Evolutionary conservation across 2,797 vertebrate species (phyloP).

Genomic region (Amphiprion clarkii): DNA sequence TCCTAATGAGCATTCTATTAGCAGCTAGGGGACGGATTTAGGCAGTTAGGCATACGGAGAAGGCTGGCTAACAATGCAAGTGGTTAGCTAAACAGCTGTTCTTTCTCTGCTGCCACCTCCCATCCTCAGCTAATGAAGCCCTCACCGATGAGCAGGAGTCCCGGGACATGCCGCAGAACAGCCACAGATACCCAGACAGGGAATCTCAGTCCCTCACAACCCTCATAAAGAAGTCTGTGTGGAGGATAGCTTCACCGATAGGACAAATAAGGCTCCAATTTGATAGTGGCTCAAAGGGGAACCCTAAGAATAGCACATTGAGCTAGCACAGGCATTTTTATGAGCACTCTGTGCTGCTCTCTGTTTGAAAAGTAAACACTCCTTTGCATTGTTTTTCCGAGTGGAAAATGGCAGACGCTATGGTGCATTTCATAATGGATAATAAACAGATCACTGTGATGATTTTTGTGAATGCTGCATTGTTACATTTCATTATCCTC

Average conservation of each 20-base stretch:
- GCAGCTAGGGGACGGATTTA: slow-evolving; percentile 83
- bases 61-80: slow-evolving; percentile 87
- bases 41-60: slow-evolving; percentile 85
- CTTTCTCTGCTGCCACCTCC: slow-evolving; percentile 81
- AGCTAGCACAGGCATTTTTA: slow-evolving; percentile 58
- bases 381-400: slow-evolving; percentile 39
- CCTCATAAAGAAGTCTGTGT: slow-evolving; percentile 52
- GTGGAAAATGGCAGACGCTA: slow-evolving; percentile 39
- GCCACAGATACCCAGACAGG: slow-evolving; percentile 64
- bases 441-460: slow-evolving; percentile 59
- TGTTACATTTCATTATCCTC: slow-evolving; percentile 65
- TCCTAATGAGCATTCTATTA: slow-evolving; percentile 88
- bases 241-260: slow-evolving; percentile 51
- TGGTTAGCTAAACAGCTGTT: slow-evolving; percentile 90
- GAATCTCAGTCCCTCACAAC: slow-evolving; percentile 61
- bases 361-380: slow-evolving; percentile 58
- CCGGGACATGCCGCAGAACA: slow-evolving; percentile 74
- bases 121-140: slow-evolving; percentile 88
- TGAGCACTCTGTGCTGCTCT: slow-evolving; percentile 40
- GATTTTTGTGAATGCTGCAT: slow-evolving; percentile 65
- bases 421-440: slow-evolving; percentile 52
- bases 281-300: slow-evolving; percentile 73
- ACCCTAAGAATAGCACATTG: slow-evolving; percentile 72
- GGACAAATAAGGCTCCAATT: slow-evolving; percentile 73
- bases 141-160: slow-evolving; percentile 81